Percentiles rank a stretch among this genome's conserved stretches.
These are phyloP conservation scores for Lophotis ruficrista DNA, from an alignment of 2,113 vertebrate species.

Conservation along the genomic window DNA sequence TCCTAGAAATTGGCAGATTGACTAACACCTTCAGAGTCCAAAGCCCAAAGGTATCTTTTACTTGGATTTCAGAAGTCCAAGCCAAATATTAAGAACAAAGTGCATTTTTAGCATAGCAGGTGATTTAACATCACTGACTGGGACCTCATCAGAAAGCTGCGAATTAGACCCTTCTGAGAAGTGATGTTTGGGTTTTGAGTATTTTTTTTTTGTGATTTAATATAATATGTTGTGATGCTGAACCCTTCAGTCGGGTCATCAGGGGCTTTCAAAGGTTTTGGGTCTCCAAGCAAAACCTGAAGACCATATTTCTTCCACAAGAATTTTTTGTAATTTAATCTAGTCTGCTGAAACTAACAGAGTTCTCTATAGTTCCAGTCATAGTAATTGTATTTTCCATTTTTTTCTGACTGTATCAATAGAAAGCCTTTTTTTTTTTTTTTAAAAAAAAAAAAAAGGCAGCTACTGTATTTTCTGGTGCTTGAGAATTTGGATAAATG, in stretches of 20 bases:
- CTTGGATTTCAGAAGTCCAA: slow-evolving; percentile 6
- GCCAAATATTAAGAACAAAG: not conserved
- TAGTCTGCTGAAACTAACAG: not conserved
- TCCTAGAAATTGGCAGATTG: not conserved
- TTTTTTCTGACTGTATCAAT: not conserved
- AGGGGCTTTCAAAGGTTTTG: not conserved
- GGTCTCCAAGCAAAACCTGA: not conserved
- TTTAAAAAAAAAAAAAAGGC: too few relatives aligned
- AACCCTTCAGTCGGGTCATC: not conserved
- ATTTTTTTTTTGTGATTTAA: not conserved
- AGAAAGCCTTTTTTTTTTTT: too few relatives aligned
- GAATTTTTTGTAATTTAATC: not conserved
- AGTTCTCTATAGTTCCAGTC: not conserved
- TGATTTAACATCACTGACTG: not conserved
- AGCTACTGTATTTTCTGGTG: not conserved
- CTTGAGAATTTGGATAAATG: not conserved
- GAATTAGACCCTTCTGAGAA: not conserved
- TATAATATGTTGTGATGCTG: not conserved
- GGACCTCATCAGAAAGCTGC: not conserved
- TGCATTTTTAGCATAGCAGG: not conserved
- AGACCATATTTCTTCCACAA: not conserved
- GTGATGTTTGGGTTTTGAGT: not conserved
- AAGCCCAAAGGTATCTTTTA: not conserved
- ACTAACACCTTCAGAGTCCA: not conserved
- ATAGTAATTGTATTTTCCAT: not conserved